Evolutionary conservation across 2,113 vertebrate genomes (phyloP).

Genomic region (Aplodontia rufa): DNA sequence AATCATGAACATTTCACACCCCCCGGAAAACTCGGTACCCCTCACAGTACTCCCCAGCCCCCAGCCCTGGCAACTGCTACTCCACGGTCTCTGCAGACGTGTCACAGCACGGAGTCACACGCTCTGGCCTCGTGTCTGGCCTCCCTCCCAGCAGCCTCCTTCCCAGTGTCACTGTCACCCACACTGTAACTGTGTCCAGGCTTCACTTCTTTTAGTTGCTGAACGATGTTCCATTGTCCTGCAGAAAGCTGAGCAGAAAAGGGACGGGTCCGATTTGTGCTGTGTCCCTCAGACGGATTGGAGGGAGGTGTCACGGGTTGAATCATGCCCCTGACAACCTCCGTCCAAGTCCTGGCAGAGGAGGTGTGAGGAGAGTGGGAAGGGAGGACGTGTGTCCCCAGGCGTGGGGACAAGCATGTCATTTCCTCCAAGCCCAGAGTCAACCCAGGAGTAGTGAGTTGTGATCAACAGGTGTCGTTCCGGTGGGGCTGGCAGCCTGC

Average conservation of each 20-base stretch:
- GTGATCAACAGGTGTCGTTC: not conserved
- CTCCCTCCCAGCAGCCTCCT: not conserved
- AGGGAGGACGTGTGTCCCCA: not conserved
- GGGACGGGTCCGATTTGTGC: not conserved
- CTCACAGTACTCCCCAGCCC: fast-evolving
- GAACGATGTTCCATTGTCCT: not conserved
- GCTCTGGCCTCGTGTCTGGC: not conserved
- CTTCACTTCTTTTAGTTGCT: not conserved
- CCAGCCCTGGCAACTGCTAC: fast-evolving
- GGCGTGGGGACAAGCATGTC: not conserved
- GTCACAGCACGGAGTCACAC: too few relatives aligned
- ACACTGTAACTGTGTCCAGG: fast-evolving
- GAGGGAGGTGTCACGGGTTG: not conserved
- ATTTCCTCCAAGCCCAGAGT: not conserved
- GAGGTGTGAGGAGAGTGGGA: not conserved
- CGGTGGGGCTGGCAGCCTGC: not conserved
- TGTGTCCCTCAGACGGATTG: not conserved
- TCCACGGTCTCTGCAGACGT: not conserved
- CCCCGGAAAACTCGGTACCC: not conserved
- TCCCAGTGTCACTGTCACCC: not conserved
- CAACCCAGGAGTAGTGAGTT: too few relatives aligned
- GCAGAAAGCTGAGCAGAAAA: not conserved
- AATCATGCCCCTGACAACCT: not conserved
- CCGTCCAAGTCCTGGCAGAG: not conserved
- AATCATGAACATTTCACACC: not conserved